Percentiles rank a stretch among this genome's conserved stretches.
Conservation (phyloP, 2,797 vertebrate species). For the Tokudaia muenninki region DNA sequence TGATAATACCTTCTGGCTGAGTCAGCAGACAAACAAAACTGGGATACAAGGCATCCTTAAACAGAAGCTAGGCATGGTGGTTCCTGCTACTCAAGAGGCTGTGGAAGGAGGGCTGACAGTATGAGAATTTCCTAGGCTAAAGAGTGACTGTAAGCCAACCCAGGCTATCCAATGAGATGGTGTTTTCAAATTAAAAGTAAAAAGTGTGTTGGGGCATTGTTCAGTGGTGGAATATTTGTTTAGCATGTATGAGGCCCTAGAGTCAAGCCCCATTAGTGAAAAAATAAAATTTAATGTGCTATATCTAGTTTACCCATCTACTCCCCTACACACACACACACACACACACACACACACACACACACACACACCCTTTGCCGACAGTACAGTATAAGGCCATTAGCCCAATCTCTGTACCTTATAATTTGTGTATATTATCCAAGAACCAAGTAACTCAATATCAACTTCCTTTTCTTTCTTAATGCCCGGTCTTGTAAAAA, state of each 20-base stretch:
- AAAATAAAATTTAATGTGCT: neutral
- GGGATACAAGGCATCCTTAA: neutral
- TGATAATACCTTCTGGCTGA: neutral
- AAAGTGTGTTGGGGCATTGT: neutral
- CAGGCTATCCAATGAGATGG: neutral
- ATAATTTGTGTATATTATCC: neutral
- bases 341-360: neutral
- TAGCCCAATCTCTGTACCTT: neutral
- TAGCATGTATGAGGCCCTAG: neutral
- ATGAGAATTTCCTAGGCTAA: neutral
- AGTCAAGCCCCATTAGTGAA: neutral
- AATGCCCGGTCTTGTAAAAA: slow-evolving; percentile 25
- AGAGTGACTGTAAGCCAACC: neutral
- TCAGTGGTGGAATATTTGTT: neutral
- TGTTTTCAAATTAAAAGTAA: neutral
- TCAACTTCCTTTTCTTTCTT: neutral
- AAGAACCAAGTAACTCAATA: neutral
- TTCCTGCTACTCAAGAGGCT: neutral
- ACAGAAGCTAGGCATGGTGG: neutral
- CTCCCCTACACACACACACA: neutral
- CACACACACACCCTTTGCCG: neutral
- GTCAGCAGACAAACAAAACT: neutral
- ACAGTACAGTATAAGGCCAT: neutral
- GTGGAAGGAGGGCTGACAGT: neutral
- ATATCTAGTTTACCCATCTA: neutral